These are phyloP conservation scores for Bombycilla garrulus DNA, from an alignment of 2,113 vertebrate species.

Conservation along the genomic window DNA sequence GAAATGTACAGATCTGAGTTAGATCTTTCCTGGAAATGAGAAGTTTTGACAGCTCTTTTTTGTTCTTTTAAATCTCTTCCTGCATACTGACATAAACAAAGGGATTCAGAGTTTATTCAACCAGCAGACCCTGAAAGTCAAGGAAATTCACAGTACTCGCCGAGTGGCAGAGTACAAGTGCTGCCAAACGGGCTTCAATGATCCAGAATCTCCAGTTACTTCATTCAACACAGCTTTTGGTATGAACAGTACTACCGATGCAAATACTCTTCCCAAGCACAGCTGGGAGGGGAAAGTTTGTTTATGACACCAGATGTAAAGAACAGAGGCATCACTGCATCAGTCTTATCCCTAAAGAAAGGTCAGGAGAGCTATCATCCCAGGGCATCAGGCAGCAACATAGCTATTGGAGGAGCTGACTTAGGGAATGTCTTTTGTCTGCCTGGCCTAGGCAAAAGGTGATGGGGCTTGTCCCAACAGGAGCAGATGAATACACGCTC, in stretches of 20 bases:
- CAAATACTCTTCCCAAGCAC: background rate
- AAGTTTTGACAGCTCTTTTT: background rate
- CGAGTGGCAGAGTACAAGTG: background rate
- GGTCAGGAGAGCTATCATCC: background rate
- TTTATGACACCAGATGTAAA: background rate
- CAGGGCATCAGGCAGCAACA: background rate
- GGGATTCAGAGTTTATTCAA: background rate
- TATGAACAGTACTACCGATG: background rate
- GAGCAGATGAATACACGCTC: background rate
- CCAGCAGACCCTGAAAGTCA: background rate
- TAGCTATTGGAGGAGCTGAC: background rate
- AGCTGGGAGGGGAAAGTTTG: background rate
- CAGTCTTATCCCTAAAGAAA: background rate
- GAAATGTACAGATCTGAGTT: background rate
- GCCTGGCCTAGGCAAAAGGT: background rate
- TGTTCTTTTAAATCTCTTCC: background rate
- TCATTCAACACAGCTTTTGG: background rate
- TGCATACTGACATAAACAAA: background rate
- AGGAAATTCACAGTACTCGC: background rate
- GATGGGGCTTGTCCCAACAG: background rate
- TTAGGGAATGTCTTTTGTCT: background rate
- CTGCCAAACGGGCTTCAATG: background rate
- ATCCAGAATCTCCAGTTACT: background rate
- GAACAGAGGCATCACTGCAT: background rate
- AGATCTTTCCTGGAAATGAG: background rate